Percentiles rank a stretch among this genome's conserved stretches.
Conservation (phyloP, 2,797 vertebrate species). For the Nannoperca obscura region DNA sequence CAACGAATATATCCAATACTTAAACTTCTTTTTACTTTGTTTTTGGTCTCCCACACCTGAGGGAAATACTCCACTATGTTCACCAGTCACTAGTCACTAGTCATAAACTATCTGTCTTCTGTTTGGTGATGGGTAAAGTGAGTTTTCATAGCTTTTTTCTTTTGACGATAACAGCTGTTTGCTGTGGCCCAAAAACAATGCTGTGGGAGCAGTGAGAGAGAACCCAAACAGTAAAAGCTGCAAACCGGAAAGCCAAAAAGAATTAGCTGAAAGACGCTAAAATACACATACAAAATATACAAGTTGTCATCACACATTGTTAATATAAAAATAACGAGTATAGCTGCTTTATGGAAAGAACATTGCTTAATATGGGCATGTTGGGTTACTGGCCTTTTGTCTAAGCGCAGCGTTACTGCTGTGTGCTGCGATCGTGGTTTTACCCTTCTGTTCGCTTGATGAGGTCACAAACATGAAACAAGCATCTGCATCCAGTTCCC, state of each 20-base stretch:
- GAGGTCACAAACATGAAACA: constrained; percentile 59
- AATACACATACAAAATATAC: too few relatives aligned
- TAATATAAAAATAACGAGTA: neutral
- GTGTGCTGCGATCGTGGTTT: constrained; percentile 27
- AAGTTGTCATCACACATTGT: neutral
- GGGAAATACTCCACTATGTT: neutral
- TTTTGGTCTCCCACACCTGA: neutral
- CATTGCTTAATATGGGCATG: constrained; percentile 12
- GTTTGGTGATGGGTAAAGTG: neutral
- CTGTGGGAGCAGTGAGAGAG: neutral
- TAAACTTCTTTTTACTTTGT: neutral
- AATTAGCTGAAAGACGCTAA: too few relatives aligned
- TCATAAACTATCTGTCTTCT: neutral
- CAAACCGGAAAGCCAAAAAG: neutral
- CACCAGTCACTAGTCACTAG: neutral
- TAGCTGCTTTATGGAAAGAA: neutral
- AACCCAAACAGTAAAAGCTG: neutral
- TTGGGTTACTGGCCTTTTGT: constrained; percentile 18
- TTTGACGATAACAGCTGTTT: too few relatives aligned
- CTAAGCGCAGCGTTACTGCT: constrained; percentile 10
- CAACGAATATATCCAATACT: neutral
- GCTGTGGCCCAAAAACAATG: too few relatives aligned
- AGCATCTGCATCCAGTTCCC: constrained; percentile 35
- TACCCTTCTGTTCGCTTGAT: constrained; percentile 41
- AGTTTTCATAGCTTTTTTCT: too few relatives aligned